These are phyloP conservation scores for Dromas ardeola DNA, from an alignment of 2,113 vertebrate species.

Conservation along the genomic window DNA sequence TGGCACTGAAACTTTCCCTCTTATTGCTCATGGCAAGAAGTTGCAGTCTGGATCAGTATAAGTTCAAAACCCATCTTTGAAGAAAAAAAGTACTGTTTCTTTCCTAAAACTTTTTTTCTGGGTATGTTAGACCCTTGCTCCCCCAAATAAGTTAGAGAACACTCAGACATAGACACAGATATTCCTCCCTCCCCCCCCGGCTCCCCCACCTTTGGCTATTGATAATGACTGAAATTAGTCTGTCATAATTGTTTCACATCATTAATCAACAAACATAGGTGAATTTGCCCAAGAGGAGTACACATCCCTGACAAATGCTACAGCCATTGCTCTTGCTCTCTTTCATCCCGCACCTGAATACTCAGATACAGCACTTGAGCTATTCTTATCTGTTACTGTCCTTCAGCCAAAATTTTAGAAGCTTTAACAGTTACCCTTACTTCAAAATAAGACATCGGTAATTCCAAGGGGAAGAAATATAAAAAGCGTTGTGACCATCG, in stretches of 20 bases:
- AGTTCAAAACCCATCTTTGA: background rate
- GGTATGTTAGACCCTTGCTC: background rate
- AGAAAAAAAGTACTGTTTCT: background rate
- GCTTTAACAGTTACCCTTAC: background rate
- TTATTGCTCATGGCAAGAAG: background rate
- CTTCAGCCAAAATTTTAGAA: background rate
- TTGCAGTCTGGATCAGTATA: background rate
- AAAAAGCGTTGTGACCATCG: background rate
- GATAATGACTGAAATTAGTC: background rate
- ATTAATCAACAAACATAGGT: background rate
- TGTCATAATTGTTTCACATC: background rate
- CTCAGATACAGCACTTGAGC: background rate
- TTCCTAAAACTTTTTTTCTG: background rate
- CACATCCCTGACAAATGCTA: background rate
- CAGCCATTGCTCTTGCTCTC: background rate
- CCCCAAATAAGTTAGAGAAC: background rate
- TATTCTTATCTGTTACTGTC: background rate
- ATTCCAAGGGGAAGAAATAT: background rate
- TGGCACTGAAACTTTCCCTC: background rate
- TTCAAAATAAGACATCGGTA: background rate
- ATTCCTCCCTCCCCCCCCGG: background rate
- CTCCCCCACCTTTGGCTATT: fast-evolving
- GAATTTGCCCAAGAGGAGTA: background rate
- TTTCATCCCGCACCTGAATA: background rate
- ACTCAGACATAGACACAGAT: background rate